Evolutionary conservation across 2,113 vertebrate genomes (phyloP), one percentile per base, ranked within the genome.

Genomic region (Mesocricetus auratus): DNA sequence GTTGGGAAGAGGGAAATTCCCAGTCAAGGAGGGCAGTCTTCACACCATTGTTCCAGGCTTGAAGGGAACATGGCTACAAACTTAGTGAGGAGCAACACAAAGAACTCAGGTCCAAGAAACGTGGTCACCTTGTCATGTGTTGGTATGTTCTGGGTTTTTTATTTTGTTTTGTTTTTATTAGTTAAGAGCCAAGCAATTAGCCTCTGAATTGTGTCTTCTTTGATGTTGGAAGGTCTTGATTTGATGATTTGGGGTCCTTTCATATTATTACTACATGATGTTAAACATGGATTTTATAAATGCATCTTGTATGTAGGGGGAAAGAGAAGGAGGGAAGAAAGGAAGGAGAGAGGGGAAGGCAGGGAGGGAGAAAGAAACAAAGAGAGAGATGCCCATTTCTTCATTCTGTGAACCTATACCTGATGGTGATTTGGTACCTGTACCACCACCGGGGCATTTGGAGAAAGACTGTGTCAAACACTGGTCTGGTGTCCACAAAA

Each of bases 51-150:
- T 45, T 4, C 3, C 0, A n/a, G 50, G 53, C 42, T 45, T 24
- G 15, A 26, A 1, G 42, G 64, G 26, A 36, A 1, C 5, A 8
- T 3, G 15, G 16, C 19, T 6, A 8, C 0, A 0, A 17, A 4
- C 26, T 33, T 11, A 66, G 2, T 5, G 7, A 22, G 9, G 5
- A 1, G 8, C 0, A 2, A 0, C 5, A 33, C 0, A 21, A 15
- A 47, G 7, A 36, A 13, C 6, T 16, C 21, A 13, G 45, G 26
- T 19, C 33, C 26, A 3, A 16, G 45, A 39, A 53, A 4, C 24
- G 0, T 19, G 12, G 11, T 22, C 33, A 17, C 13, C 7, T 17
- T 15, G 3, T 33, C 0, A 0, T 3, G 19, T 16, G 7, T 1
- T 2, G 1, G 1, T 17, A 5, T 45, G 2, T 2, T 5, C 36